Evolutionary conservation across 2,113 vertebrate genomes (phyloP).

Genomic region (Podiceps cristatus): DNA sequence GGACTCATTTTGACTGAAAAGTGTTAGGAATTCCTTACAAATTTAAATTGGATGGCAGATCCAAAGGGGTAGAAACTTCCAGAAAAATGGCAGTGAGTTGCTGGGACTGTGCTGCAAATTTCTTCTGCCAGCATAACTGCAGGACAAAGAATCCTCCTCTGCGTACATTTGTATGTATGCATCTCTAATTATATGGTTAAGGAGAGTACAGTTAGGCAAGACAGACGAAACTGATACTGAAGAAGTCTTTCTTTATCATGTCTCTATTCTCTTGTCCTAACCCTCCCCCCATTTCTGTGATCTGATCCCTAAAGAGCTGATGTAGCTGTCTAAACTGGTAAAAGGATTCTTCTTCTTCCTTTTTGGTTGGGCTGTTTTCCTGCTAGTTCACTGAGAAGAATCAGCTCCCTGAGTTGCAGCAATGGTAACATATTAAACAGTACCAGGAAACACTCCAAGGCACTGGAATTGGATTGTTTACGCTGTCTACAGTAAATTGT

Average conservation of each 20-base stretch:
- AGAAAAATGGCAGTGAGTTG: background rate
- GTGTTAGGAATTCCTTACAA: background rate
- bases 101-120: background rate
- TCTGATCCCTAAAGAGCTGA: background rate
- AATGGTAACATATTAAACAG: background rate
- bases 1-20: background rate
- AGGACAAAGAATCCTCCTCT: background rate
- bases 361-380: background rate
- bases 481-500: background rate
- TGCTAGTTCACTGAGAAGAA: background rate
- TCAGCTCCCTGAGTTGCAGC: background rate
- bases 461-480: constrained; percentile 7
- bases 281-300: background rate
- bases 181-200: background rate
- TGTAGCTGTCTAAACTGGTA: background rate
- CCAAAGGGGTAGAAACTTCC: background rate
- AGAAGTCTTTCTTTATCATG: background rate
- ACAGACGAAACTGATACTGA: background rate
- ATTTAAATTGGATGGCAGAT: background rate
- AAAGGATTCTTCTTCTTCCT: background rate
- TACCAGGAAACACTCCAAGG: constrained; percentile 31
- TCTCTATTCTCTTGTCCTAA: background rate
- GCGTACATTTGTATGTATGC: background rate
- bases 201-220: background rate
- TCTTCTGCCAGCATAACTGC: background rate